These are phyloP conservation scores for Strigamia maritima DNA, from an alignment of 2,888 invertebrate species.

Conservation along the genomic window DNA sequence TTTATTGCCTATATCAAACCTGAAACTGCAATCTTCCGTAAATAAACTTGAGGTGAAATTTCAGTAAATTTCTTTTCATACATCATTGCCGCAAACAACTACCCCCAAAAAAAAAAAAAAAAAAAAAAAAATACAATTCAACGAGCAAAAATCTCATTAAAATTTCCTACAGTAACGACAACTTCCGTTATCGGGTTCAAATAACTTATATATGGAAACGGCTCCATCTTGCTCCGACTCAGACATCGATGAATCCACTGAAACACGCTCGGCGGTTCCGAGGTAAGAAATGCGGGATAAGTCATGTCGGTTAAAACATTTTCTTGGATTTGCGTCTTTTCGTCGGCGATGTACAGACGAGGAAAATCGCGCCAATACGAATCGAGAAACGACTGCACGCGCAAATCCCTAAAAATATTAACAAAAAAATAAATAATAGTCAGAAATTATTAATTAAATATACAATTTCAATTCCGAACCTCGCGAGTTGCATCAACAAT, in stretches of 20 bases:
- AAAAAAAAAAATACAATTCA: conserved; percentile 37
- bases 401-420: conserved; percentile 63
- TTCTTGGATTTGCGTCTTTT: conserved; percentile 51
- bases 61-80: neutral
- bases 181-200: conserved; percentile 71
- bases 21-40: neutral
- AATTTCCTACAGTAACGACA: conserved; percentile 66
- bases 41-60: neutral
- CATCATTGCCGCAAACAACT: conserved; percentile 39
- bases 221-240: conserved; percentile 56
- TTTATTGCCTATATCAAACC: neutral
- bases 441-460: too few species aligned
- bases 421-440: too few species aligned
- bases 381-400: conserved; percentile 65
- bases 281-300: conserved; percentile 61
- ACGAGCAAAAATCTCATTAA: too few species aligned
- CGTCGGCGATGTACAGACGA: conserved; percentile 53
- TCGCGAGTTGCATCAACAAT: conserved; percentile 64
- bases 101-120: neutral
- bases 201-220: conserved; percentile 69
- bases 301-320: conserved; percentile 46
- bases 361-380: conserved; percentile 88
- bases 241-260: conserved; percentile 67
- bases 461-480: conserved; percentile 36
- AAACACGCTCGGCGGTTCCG: conserved; percentile 68